Percentiles rank a stretch among this genome's conserved stretches.
Conservation (phyloP, 2,113 vertebrate genomes). For the Gnathonemus longibarbis region DNA sequence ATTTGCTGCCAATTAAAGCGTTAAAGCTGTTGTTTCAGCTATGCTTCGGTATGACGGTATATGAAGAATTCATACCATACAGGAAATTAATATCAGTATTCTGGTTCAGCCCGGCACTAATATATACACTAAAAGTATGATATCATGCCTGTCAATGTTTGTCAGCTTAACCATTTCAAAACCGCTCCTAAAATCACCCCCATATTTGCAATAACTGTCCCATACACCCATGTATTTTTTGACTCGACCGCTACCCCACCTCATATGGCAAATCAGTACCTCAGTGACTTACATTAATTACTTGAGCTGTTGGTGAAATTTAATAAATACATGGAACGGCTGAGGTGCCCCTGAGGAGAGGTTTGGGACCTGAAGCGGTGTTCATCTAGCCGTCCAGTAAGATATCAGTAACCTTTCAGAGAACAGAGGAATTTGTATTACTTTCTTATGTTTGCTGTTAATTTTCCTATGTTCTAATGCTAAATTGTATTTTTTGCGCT, state of each 20-base stretch:
- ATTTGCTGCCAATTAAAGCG: not conserved
- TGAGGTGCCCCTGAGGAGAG: too few relatives aligned
- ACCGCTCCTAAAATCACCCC: not conserved
- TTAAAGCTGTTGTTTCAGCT: not conserved
- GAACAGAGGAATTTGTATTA: not conserved
- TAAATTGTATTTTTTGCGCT: too few relatives aligned
- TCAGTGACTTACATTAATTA: not conserved
- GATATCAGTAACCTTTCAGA: not conserved
- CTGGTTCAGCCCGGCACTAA: not conserved
- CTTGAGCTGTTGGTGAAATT: too few relatives aligned
- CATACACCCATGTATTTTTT: not conserved
- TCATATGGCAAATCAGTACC: not conserved
- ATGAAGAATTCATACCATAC: not conserved
- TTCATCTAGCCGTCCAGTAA: too few relatives aligned
- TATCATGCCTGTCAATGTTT: not conserved
- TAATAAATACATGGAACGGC: too few relatives aligned
- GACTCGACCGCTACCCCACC: not conserved
- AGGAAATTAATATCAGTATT: not conserved
- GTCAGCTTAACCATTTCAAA: not conserved
- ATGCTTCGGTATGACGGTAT: not conserved
- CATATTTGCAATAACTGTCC: not conserved
- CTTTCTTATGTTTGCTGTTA: not conserved
- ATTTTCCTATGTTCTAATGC: not conserved
- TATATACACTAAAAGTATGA: not conserved
- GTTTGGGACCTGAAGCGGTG: too few relatives aligned